Base-by-base conservation (phyloP, 2,888 invertebrate genomes). In the Acleris sparsana region DNA sequence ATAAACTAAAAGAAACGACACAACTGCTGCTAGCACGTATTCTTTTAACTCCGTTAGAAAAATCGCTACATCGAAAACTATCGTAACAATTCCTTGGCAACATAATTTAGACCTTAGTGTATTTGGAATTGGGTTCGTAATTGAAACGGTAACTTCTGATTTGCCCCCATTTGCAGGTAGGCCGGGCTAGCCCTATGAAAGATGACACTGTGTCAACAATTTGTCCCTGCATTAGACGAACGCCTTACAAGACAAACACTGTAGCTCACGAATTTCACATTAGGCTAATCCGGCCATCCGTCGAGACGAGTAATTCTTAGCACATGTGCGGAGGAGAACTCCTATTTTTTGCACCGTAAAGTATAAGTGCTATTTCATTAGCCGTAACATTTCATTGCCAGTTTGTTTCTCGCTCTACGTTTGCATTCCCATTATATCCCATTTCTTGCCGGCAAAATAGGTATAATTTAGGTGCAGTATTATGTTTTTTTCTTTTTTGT, bases 151-250 rank as follows among this genome's bases (percentile, higher is more conserved):
- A 5, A 67, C 62, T 62, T 74, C 77, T 79, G 69, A 69, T 70
- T 70, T 83, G 80, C 77, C 81, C 82, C 74, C 76, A 77, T 84
- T 83, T 72, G 80, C 87, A 89, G 88, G 88, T 88, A 88, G 70
- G 77, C 79, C 80, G 84, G 86, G 81, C 66, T 52, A 63, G 67
- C 86, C 85, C 85, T 81, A 83, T 86, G 91, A 89, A 92, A 92
- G 84, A 87, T 84, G 91, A 91, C 84, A 89, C 90, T 86, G 79
- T 81, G 87, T 88, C 86, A 91, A 90, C 91, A 92, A 90, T 89
- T 90, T 90, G 90, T 89, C 83, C 84, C 83, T 84, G 79, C 87
- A 89, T 88, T 86, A 88, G 80, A 70, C 72, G 77, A 80, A 83
- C 85, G 84, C 76, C 83, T 86, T 87, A 84, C 86, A 87, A 91